Evolutionary conservation across 35 echinoderm and acorn worm species (phyloP), one percentile per base, ranked within the genome.

Genomic region (Anneissia japonica): DNA sequence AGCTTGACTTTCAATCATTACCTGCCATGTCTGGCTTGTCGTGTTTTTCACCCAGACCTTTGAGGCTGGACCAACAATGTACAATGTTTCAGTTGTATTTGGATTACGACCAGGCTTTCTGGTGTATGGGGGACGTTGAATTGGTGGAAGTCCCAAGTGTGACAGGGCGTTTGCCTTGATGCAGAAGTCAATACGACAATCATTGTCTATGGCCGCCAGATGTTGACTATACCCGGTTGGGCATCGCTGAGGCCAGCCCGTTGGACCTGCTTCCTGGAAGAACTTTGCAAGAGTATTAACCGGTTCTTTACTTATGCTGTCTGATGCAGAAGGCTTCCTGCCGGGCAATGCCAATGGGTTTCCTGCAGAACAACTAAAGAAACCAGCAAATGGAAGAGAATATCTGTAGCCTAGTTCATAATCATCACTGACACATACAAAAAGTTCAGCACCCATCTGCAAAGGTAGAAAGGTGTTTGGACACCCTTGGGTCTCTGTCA

Each of bases 121-220:
- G 28, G 75, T 86, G 84, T 75, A 86, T 9, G 84, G 84, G 10
- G 84, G 84, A 0, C 64, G 35, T 16, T 40, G 14, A 34, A 86
- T 73, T 31, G 35, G 35, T 28, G 84, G 84, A 32, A 86, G 73
- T 9, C 34, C 37, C 6, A 39, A 6, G 32, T 35, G 13, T 0
- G 72, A 29, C 4, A 86, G 73, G 35, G 84, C 84, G 2, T 74
- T 74, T 14, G 84, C 32, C 10, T 76, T 77, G 64, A 86, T 76
- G 30, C 84, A 86, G 84, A 75, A 86, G 38, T 86, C n/a, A 39
- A 86, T 86, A n/a, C 39, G 64, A 30, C 84, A 77, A 35, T 72
- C 82, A 32, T 72, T 72, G 46, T 84, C 82, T 11, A 84, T 72
- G 46, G 73, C 34, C 13, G 84, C 84, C 13, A 86, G 84, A 30